phyloP scores from a whole-genome alignment of 2,113 vertebrate genomes.

The Charina bottae region DNA sequence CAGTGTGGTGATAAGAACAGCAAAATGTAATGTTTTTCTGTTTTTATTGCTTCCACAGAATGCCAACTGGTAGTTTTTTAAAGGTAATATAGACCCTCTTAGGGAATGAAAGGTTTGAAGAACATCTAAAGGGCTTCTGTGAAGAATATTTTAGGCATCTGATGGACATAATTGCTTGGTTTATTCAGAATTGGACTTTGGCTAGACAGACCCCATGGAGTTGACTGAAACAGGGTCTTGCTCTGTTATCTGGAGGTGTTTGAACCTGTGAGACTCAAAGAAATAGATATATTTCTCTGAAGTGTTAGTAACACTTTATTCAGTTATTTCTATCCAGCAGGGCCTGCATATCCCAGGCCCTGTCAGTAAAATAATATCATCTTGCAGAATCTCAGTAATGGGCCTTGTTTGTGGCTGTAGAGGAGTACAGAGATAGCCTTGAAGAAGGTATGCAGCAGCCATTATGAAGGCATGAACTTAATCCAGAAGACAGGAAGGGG shows the following conservation, averaged over 20 bases:
- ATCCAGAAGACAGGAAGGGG: neutral
- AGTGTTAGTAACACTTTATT: no score
- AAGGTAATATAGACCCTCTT: neutral
- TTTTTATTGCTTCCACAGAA: neutral
- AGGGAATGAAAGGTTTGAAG: neutral
- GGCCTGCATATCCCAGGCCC: no score
- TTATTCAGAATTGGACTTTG: neutral
- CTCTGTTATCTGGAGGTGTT: no score
- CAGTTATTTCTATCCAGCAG: no score
- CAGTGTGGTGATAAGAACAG: neutral
- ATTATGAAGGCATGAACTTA: neutral
- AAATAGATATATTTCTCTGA: no score
- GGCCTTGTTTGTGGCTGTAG: neutral
- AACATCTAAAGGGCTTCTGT: neutral
- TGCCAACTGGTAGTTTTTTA: neutral
- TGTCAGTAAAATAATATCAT: no score
- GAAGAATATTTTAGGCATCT: neutral
- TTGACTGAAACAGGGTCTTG: no score
- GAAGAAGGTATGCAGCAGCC: neutral
- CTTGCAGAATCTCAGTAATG: no score
- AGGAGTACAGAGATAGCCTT: neutral
- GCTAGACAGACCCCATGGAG: no score
- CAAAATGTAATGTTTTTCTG: neutral
- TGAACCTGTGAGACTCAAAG: no score
- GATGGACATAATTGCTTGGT: neutral